Percentiles rank a stretch among this genome's conserved stretches.
These are phyloP conservation scores for Diadromus collaris DNA, from an alignment of 2,888 invertebrate genomes.

Conservation along the genomic window DNA sequence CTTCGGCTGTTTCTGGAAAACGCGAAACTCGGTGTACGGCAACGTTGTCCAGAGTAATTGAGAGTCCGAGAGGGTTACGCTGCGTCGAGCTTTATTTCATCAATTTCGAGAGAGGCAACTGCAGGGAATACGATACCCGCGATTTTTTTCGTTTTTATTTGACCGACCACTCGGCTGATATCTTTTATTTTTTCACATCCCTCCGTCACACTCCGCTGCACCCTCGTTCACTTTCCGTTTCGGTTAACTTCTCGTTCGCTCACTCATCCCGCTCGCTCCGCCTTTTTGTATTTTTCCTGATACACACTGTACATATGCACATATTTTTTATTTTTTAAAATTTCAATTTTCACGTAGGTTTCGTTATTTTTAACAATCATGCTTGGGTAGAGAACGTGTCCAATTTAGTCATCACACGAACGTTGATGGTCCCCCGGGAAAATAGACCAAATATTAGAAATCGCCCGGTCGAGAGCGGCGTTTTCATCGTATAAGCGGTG, in stretches of 20 bases:
- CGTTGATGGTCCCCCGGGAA: background rate
- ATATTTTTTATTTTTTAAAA: background rate
- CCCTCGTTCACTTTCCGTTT: slow-evolving; percentile 3
- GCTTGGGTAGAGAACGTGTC: slow-evolving; percentile 22
- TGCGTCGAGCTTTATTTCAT: slow-evolving; percentile 26
- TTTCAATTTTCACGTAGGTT: slow-evolving; percentile 20
- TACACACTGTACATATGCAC: background rate
- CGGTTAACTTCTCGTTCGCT: slow-evolving; percentile 28
- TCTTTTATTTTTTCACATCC: slow-evolving; percentile 8
- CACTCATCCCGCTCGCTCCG: background rate
- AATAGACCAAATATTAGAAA: background rate
- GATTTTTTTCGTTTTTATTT: slow-evolving; percentile 18
- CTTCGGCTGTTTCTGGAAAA: background rate
- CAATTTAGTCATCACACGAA: slow-evolving; percentile 36
- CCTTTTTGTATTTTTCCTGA: slow-evolving; percentile 5
- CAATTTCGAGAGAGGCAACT: background rate
- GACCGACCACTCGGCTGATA: slow-evolving; percentile 29
- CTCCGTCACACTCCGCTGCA: slow-evolving; percentile 9
- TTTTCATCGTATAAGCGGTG: background rate
- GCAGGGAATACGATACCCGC: background rate
- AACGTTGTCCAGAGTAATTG: background rate
- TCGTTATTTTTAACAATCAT: slow-evolving; percentile 48
- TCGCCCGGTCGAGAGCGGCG: background rate
- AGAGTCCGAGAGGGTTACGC: background rate
- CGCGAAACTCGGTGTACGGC: background rate